Conservation (phyloP, 2,113 vertebrate species). For the Tringa solitaria region DNA sequence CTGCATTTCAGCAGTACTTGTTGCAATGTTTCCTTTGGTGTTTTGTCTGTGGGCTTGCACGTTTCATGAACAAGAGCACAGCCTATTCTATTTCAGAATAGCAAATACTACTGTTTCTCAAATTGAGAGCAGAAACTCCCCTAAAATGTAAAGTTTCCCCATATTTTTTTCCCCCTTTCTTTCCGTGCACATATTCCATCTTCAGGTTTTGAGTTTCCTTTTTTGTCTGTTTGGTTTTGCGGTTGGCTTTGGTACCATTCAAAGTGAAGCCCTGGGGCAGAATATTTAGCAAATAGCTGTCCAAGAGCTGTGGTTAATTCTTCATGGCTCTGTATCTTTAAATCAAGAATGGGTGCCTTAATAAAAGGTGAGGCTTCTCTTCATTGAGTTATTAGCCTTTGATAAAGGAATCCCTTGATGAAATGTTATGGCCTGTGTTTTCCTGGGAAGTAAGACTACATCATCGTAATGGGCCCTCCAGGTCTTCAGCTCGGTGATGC, state of each 20-base stretch:
- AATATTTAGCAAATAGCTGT: not conserved
- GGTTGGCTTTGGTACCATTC: not conserved
- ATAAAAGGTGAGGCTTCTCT: slow-evolving; percentile 25
- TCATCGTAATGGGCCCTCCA: slow-evolving; percentile 22
- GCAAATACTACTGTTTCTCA: not conserved
- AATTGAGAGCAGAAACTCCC: not conserved
- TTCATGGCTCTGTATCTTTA: not conserved
- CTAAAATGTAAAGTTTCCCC: not conserved
- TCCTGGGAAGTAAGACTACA: slow-evolving; percentile 23
- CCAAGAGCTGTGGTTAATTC: not conserved
- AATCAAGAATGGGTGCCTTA: not conserved
- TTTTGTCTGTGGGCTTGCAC: not conserved
- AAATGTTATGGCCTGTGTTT: slow-evolving; percentile 37
- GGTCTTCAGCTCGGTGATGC: not conserved
- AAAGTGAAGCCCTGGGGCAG: not conserved
- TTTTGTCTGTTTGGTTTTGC: not conserved
- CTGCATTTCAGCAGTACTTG: not conserved
- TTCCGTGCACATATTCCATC: not conserved
- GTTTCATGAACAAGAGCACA: not conserved
- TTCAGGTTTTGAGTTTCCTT: not conserved
- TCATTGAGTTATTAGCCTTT: slow-evolving; percentile 44
- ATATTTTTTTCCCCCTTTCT: fast-evolving
- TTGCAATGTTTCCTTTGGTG: not conserved
- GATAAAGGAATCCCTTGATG: slow-evolving; percentile 44
- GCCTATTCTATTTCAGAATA: not conserved